Conservation (phyloP, 2,797 vertebrate genomes). For the Urosaurus nigricauda region DNA sequence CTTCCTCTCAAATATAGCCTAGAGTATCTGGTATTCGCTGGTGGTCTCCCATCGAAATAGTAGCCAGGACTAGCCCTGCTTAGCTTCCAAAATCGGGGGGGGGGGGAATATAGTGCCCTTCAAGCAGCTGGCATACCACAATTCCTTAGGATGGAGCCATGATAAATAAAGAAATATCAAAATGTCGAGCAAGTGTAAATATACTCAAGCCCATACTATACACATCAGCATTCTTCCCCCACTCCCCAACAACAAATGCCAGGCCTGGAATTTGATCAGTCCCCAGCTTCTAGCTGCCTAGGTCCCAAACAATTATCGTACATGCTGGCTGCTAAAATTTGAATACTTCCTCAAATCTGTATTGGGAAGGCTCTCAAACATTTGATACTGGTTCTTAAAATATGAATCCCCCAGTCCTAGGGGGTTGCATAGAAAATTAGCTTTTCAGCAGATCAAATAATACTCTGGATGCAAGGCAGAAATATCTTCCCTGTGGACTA, state of each 20-base stretch:
- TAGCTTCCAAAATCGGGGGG: no score
- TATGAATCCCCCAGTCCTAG: not conserved
- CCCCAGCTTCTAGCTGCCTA: not conserved
- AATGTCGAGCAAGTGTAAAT: not conserved
- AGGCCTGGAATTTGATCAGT: not conserved
- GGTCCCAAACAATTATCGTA: not conserved
- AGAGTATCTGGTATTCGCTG: no score
- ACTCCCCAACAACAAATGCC: not conserved
- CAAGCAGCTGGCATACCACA: no score
- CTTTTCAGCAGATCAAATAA: constrained; percentile 7
- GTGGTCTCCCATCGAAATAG: no score
- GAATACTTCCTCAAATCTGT: not conserved
- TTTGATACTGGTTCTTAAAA: not conserved
- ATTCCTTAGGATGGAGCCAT: no score
- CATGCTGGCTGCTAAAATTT: not conserved
- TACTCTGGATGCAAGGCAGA: not conserved
- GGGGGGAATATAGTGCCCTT: no score
- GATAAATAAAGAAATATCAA: no score
- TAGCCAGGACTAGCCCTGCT: no score
- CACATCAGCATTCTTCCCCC: not conserved
- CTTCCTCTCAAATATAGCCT: no score
- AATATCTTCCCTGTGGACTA: not conserved
- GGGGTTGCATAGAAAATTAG: not conserved
- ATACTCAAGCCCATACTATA: not conserved
- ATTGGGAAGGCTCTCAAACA: not conserved